Percentiles rank a stretch among this genome's conserved stretches.
phyloP scores from a whole-genome alignment of 2,888 invertebrate genomes.

The Calameuta pallipes region DNA sequence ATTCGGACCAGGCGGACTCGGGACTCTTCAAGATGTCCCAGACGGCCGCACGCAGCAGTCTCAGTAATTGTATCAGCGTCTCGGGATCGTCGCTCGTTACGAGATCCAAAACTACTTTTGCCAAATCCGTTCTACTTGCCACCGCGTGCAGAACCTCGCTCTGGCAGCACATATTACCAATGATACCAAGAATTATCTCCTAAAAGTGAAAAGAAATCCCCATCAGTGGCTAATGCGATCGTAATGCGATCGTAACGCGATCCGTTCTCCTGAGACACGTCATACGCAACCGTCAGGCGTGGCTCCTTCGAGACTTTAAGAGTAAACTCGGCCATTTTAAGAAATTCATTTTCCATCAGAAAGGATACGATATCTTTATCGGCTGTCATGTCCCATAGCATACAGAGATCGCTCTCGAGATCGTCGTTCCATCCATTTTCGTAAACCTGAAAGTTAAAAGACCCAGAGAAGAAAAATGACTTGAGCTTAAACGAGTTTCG shows the following conservation, averaged over 20 bases:
- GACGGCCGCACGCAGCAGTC: conserved; percentile 69
- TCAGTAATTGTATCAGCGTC: conserved; percentile 79
- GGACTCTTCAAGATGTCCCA: conserved; percentile 58
- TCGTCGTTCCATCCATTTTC: conserved; percentile 72
- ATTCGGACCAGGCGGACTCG: conserved; percentile 47
- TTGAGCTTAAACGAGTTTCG: not conserved
- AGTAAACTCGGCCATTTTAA: conserved; percentile 73
- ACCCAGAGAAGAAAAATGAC: not conserved
- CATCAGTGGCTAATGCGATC: not conserved
- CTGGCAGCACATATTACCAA: conserved; percentile 85
- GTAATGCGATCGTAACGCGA: conserved; percentile 2
- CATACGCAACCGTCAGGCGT: conserved; percentile 69
- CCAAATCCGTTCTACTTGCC: conserved; percentile 70
- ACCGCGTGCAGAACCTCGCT: conserved; percentile 71
- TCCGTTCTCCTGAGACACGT: not conserved
- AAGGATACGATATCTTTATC: conserved; percentile 81
- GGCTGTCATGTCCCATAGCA: conserved; percentile 87
- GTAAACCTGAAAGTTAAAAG: conserved; percentile 46
- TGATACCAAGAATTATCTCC: conserved; percentile 87
- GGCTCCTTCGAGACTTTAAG: conserved; percentile 71
- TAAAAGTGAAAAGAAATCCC: conserved; percentile 45
- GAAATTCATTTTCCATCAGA: conserved; percentile 75
- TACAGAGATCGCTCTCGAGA: conserved; percentile 80
- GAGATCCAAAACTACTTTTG: conserved; percentile 70
- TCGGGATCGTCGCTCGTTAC: conserved; percentile 76